Evolutionary conservation across 2,888 invertebrate genomes (phyloP).

Genomic region (Trypoxylon attenuatum): DNA sequence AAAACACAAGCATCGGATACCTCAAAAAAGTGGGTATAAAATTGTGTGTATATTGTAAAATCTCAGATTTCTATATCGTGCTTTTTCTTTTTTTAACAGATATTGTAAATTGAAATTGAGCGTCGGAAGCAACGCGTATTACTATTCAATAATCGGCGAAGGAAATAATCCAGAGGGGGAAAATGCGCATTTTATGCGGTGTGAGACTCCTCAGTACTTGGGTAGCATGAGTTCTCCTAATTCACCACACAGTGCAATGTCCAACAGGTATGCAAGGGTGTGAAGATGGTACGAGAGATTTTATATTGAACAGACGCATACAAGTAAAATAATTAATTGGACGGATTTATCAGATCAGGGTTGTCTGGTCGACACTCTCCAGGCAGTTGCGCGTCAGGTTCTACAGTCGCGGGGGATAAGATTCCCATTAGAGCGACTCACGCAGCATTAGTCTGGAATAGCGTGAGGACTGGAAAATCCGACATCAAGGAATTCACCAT

Average conservation of each 20-base stretch:
- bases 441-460: constrained; percentile 78
- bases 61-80: constrained; percentile 2
- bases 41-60: not conserved
- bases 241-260: constrained; percentile 64
- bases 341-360: constrained; percentile 51
- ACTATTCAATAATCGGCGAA: constrained; percentile 59
- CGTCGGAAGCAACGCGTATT: constrained; percentile 50
- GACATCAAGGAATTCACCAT: constrained; percentile 77
- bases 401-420: constrained; percentile 60
- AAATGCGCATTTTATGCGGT: constrained; percentile 58
- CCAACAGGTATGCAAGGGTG: constrained; percentile 57
- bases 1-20: constrained; percentile 51
- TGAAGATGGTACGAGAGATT: not conserved
- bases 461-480: constrained; percentile 77
- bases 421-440: constrained; percentile 78
- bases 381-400: constrained; percentile 64
- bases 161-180: constrained; percentile 45
- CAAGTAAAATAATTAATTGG: not conserved
- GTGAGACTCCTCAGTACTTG: constrained; percentile 64
- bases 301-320: not conserved
- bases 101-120: constrained; percentile 54
- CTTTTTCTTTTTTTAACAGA: constrained; percentile 38
- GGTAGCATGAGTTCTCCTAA: constrained; percentile 60
- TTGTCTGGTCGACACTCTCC: constrained; percentile 69
- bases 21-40: constrained; percentile 49